Conservation (phyloP, 2,113 vertebrate species). For the Macroglossus sobrinus region DNA sequence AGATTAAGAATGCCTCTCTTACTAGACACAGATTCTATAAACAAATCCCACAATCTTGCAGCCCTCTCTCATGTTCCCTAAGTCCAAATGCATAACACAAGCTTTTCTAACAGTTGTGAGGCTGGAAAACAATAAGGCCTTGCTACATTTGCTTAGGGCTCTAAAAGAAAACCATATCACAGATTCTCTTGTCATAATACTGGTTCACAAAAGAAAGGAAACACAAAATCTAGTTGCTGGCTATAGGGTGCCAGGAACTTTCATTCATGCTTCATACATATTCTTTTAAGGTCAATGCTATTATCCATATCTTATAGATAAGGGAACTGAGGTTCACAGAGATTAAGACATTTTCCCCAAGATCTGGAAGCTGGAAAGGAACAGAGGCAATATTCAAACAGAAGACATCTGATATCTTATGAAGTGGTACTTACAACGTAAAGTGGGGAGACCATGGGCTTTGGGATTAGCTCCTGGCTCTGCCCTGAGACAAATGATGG, state of each 20-base stretch:
- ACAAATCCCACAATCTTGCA: not conserved
- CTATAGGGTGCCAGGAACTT: not conserved
- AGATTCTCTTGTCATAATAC: not conserved
- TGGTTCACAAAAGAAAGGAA: not conserved
- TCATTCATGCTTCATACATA: not conserved
- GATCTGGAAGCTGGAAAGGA: not conserved
- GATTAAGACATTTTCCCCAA: not conserved
- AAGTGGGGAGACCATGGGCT: not conserved
- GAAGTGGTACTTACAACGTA: not conserved
- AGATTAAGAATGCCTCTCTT: not conserved
- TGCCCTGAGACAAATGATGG: not conserved
- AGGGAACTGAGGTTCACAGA: not conserved
- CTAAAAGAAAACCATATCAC: not conserved
- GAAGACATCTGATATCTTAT: not conserved
- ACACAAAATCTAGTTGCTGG: not conserved
- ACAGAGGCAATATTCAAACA: not conserved
- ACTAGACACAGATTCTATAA: not conserved
- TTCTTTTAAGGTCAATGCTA: not conserved
- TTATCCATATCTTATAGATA: not conserved
- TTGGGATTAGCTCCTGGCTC: not conserved
- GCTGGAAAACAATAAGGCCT: not conserved
- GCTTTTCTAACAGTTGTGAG: constrained; percentile 8
- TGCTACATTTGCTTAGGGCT: not conserved
- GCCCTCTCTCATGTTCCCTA: not conserved
- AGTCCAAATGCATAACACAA: not conserved